Base-by-base conservation (phyloP, 1,140 invertebrate species). In the Globodera rostochiensis region DNA sequence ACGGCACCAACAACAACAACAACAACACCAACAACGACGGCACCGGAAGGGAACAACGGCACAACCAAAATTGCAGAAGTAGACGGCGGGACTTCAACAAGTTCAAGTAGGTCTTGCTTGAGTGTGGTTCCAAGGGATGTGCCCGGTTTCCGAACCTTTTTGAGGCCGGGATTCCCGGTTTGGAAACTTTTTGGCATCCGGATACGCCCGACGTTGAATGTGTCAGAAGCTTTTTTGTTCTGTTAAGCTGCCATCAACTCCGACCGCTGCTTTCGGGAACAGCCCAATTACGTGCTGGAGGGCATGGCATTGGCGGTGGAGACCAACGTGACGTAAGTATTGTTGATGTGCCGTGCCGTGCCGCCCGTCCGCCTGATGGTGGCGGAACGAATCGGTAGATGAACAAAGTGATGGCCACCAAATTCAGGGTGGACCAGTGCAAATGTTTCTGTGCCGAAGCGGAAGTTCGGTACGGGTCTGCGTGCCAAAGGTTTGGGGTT, bases 251-350 rank as follows among this genome's bases (percentile, higher is more conserved):
- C 57, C 19, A 11, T 13, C 11, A 11, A 19, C 53, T 86, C 86
- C 7, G 88, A 89, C 77, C 73, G 82, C 19, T 89, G 88, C 73
- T 89, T 90, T 76, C 45, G 87, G 25, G 88, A 89, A 75, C 81
- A 88, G n/a, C 86, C 88, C 45, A 81, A 88, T 21, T 86, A 86
- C 57, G 87, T 89, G 4, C 81, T 89, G 5, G 88, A 89, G 77
- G 88, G 88, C 53, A 85, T 76, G 66, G 87, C 88, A 5, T 70
- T 89, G 9, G 88, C 85, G 13, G 85, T 87, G 13, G 86, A 88
- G n/a, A 88, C 80, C 9, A 84, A 87, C 73, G 87, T 84, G n/a
- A 84, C 80, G 69, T 71, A 19, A 71, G 69, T 53, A 1, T 36
- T 36, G 36, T 36, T 3, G 36, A 2, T 36, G 36, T 36, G 25